Base-by-base conservation (phyloP, 2,797 vertebrate genomes). In the Sternarchorhynchus goeldii region DNA sequence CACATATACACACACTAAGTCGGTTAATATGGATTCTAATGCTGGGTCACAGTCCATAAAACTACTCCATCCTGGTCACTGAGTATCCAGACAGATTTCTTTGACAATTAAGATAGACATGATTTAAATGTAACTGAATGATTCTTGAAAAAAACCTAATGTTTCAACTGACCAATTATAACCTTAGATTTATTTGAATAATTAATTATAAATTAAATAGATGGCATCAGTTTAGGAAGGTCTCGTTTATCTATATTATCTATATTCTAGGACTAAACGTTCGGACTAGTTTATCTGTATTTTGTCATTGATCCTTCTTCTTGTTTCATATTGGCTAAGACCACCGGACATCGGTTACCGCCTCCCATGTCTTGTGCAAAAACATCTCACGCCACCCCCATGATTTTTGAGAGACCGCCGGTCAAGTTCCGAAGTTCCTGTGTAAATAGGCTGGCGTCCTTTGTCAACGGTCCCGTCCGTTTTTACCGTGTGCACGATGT, bases 291-390 rank as follows among this genome's bases (percentile, higher is more conserved):
- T 57, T n/a, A 17, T 31, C 10, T 50, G 10, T 17, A 20, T 72
- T 76, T 67, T 34, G 65, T 1, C 6, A 62, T 64, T 81, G 72
- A 73, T 20, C 86, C 88, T 81, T 84, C 18, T 55, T 88, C 89
- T 87, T 82, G 76, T 3, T 84, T 88, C 85, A 89, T 82, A 92
- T 91, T 91, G 92, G 91, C 82, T 84, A 59, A 66, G n/a, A 76
- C 50, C 25, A 16, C 39, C 12, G 45, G 6, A 20, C n/a, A 55
- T 18, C 55, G 59, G 87, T 84, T 59, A 86, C 91, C 89, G 90
- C 91, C 83, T 73, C 83, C 57, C 21, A 14, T 86, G 53, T 71
- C 60, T 6, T 25, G 85, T 82, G 86, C 87, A 87, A 85, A 84
- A 70, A 80, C 69, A 67, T 76, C 57, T 64, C 72, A 50, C 45